Evolutionary conservation across 2,113 vertebrate genomes (phyloP), one percentile per base, ranked within the genome.

Genomic region (Nannobrachium achirus): DNA sequence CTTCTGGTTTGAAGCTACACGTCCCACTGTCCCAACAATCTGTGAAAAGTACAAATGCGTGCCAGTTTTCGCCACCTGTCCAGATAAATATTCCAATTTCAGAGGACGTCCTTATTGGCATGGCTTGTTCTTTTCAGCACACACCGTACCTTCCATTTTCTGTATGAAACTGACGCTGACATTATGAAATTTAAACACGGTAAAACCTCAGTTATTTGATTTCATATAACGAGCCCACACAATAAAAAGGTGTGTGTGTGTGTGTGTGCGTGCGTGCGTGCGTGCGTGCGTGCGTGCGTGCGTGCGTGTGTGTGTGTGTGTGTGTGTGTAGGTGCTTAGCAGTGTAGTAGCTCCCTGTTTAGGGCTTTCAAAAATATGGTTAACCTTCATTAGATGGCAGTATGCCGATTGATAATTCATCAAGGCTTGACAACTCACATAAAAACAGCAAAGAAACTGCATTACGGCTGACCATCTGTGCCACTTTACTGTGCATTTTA

Each of bases 381-480:
- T 81, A 74, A 53, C 78, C 83, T 86, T 88, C 86, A 88, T 87
- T 83, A 80, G 79, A 83, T 90, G 86, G 87, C 86, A 84, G 66
- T 58, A 59, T 84, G 86, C 86, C 86, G 77, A 84, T 84, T 91
- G 86, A 86, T 88, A 88, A 89, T 85, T 85, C 87, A 86, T 77
- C 87, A 90, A 79, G 86, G 87, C 87, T 82, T 88, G 87, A 90
- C 83, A 79, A 77, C 72, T 80, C 89, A 79, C 81, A 82, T 88
- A 87, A 88, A 88, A 89, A 77, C 81, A 85, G 81, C 85, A 77
- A 84, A 87, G 84, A 88, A 89, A 80, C 88, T 85, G 89, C 88
- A 88, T 90, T 88, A 88, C 86, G 87, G 86, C 87, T 82, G 83
- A 82, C 89, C 89, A 90, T 90, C 89, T 89, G 86, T 87, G 40